A percentile compares a stretch with the other conserved stretches of the same genome.
phyloP scores from a whole-genome alignment of 2,113 vertebrate genomes.

The Balaeniceps rex region DNA sequence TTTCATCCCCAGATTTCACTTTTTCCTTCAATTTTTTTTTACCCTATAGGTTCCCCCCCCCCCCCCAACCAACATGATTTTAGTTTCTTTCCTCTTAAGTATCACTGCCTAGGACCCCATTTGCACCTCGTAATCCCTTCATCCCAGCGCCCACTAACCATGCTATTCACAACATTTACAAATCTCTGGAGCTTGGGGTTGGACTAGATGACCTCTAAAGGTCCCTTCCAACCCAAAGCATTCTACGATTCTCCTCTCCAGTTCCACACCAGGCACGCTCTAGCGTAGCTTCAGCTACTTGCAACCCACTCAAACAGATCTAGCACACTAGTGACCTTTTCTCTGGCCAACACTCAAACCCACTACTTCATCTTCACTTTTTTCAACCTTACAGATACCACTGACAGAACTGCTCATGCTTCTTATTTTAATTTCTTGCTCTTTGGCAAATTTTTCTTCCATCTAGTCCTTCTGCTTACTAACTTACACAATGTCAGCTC shows the following conservation, averaged over 20 bases:
- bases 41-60: fast-evolving
- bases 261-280: neutral
- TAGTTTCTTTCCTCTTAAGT: neutral
- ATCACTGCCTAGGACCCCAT: neutral
- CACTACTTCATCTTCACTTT: neutral
- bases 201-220: too few species aligned
- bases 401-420: neutral
- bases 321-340: neutral
- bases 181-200: neutral
- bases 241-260: neutral
- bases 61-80: neutral
- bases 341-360: neutral
- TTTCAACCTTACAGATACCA: neutral
- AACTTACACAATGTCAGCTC: neutral
- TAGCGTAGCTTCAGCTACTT: neutral
- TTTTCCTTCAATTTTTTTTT: neutral
- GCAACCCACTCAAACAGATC: neutral
- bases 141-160: neutral
- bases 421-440: neutral
- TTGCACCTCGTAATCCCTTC: neutral
- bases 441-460: neutral
- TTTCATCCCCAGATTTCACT: neutral
- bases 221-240: too few species aligned
- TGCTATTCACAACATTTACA: neutral
- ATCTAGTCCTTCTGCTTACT: neutral